Evolutionary conservation across 30 jellyfish, hydroid and myxozoan species (phyloP).

Genomic region (Pelagia noctiluca): DNA sequence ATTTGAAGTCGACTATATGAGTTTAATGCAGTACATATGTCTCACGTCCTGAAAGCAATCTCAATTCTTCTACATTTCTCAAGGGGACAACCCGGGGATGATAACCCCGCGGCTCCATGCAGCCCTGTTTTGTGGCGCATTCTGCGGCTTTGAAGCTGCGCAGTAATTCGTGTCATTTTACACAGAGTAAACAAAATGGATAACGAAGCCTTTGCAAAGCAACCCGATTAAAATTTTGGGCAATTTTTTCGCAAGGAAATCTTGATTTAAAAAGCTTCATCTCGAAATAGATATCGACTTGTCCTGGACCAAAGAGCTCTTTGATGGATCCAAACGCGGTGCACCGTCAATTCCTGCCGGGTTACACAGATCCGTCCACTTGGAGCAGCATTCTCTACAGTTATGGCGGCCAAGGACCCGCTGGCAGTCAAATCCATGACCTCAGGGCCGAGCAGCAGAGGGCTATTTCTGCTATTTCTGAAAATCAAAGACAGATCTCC

Average conservation of each 20-base stretch:
- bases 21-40: no score
- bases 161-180: not conserved
- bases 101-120: not conserved
- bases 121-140: not conserved
- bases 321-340: constrained; percentile 70
- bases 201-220: not conserved
- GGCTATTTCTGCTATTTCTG: constrained; percentile 62
- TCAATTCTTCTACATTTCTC: not conserved
- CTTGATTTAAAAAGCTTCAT: not conserved
- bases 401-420: constrained; percentile 91
- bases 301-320: not conserved
- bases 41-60: no score
- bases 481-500: constrained; percentile 55
- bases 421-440: constrained; percentile 68
- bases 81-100: not conserved
- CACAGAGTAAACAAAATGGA: not conserved
- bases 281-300: not conserved
- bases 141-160: constrained; percentile 7
- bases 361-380: constrained; percentile 73
- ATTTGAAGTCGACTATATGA: no score
- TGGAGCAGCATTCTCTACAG: constrained; percentile 73
- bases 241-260: not conserved
- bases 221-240: not conserved
- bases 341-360: constrained; percentile 74
- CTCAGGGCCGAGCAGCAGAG: constrained; percentile 89